phyloP scores from a whole-genome alignment of 2,797 vertebrate species.

The Coilia nasus region DNA sequence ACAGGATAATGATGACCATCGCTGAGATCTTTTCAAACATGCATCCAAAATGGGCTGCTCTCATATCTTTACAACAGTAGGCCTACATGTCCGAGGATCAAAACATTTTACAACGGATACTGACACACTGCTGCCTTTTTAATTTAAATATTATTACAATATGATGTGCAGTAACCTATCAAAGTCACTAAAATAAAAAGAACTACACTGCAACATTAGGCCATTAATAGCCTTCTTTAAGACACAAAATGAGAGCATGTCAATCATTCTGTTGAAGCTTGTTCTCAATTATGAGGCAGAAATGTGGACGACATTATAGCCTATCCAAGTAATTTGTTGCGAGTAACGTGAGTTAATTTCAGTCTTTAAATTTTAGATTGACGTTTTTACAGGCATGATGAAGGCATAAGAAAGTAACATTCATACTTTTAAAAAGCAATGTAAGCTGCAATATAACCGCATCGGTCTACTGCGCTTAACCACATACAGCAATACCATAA shows the following conservation, averaged over 20 bases:
- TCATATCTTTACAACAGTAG: conserved; percentile 26
- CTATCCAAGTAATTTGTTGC: background rate
- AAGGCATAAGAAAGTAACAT: background rate
- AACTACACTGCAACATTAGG: background rate
- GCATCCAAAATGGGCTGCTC: background rate
- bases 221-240: background rate
- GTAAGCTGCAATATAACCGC: background rate
- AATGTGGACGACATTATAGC: background rate
- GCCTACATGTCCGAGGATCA: conserved; percentile 18
- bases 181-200: background rate
- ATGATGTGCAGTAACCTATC: conserved; percentile 19
- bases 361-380: background rate
- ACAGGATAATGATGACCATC: background rate
- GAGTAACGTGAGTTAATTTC: background rate
- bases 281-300: background rate
- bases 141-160: conserved; percentile 17
- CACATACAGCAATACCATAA: background rate
- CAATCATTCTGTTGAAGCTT: background rate
- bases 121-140: conserved; percentile 17
- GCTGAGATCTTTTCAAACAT: conserved; percentile 3
- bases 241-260: background rate
- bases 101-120: background rate
- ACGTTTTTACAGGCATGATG: too few relatives aligned
- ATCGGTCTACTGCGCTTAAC: background rate
- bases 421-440: background rate